Evolutionary conservation across 2,113 vertebrate genomes (phyloP).

Genomic region (Opisthocomus hoazin): DNA sequence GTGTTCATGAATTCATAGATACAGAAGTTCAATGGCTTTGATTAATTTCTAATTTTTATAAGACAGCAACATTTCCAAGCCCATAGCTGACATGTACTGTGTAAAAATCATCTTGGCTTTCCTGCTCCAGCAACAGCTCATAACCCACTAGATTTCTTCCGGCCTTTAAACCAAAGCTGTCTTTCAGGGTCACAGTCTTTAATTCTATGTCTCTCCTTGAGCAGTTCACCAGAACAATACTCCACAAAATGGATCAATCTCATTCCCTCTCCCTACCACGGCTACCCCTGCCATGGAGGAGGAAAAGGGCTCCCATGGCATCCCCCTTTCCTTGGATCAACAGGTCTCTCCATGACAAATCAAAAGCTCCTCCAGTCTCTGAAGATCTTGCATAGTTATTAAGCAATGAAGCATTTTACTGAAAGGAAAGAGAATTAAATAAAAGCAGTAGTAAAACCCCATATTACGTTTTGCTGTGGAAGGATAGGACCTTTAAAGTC

Average conservation of each 20-base stretch:
- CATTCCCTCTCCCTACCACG: background rate
- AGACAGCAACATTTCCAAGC: background rate
- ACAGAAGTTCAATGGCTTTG: background rate
- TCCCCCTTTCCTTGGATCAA: background rate
- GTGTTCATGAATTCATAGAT: background rate
- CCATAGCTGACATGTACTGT: background rate
- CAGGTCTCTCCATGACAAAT: background rate
- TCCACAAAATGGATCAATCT: background rate
- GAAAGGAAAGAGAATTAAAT: background rate
- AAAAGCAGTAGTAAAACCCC: background rate
- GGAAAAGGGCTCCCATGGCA: background rate
- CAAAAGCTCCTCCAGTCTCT: background rate
- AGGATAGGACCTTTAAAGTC: too few relatives aligned
- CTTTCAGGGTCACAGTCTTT: background rate
- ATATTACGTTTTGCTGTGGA: background rate
- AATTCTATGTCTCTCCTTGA: background rate
- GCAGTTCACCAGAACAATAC: background rate
- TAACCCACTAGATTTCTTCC: background rate
- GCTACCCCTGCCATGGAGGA: background rate
- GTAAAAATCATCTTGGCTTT: background rate
- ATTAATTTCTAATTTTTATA: background rate
- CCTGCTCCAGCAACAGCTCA: background rate
- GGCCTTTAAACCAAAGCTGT: background rate
- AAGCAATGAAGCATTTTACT: background rate
- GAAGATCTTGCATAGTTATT: background rate